Percentiles rank a stretch among this genome's conserved stretches.
Evolutionary conservation across 2,797 vertebrate genomes (phyloP).

Genomic region (Cryptoprocta ferox): DNA sequence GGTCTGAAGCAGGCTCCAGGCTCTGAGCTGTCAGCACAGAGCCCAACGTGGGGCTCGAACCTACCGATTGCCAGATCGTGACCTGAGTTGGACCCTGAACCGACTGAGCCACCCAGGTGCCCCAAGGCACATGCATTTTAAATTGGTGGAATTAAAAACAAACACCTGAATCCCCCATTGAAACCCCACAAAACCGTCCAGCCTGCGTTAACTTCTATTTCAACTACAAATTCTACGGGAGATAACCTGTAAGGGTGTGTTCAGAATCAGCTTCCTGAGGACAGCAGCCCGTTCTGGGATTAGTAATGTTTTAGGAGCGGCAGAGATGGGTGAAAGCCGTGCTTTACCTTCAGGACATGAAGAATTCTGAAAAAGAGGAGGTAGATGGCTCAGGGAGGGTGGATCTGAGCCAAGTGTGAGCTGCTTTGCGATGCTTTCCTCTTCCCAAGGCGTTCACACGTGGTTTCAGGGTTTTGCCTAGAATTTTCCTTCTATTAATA

Average conservation of each 20-base stretch:
- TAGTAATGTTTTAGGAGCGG: neutral
- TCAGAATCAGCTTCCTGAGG: neutral
- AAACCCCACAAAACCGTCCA: neutral
- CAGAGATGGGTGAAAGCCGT: neutral
- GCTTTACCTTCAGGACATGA: neutral
- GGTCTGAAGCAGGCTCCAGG: no score
- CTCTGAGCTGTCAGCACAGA: no score
- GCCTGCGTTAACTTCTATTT: neutral
- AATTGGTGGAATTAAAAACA: neutral
- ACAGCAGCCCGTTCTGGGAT: neutral
- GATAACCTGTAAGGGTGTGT: neutral
- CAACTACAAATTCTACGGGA: neutral
- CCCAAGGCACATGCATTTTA: neutral
- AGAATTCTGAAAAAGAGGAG: neutral
- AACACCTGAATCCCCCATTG: neutral
- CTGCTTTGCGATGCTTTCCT: accelerated
- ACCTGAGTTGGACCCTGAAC: no score
- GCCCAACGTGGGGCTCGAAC: no score
- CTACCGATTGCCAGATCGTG: no score
- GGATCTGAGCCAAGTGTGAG: accelerated
- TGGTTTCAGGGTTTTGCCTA: neutral
- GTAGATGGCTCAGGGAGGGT: no score
- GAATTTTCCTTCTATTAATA: neutral
- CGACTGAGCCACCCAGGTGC: no score
- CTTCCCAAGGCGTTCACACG: neutral